phyloP scores from a whole-genome alignment of 2,113 vertebrate genomes.

The Falcunculus frontatus region DNA sequence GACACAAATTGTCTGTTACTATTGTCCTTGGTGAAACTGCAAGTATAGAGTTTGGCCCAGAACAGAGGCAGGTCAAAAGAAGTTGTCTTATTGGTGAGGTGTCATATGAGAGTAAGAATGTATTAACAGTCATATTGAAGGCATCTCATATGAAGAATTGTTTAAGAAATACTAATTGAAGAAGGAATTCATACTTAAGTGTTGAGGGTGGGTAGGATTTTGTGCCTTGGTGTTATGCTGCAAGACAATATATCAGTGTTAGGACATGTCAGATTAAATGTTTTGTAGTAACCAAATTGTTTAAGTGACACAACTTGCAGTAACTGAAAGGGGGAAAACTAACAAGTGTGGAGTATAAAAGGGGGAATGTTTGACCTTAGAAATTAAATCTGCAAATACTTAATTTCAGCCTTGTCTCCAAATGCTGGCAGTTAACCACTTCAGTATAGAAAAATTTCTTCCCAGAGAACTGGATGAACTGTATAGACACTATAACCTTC shows the following conservation, averaged over 20 bases:
- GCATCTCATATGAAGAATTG: neutral
- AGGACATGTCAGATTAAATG: neutral
- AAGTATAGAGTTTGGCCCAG: neutral
- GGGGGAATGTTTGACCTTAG: neutral
- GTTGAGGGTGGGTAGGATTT: neutral
- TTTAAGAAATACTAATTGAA: neutral
- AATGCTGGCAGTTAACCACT: neutral
- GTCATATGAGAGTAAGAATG: neutral
- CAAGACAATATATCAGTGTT: neutral
- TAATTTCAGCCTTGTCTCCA: neutral
- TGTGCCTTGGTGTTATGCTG: neutral
- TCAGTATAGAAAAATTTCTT: neutral
- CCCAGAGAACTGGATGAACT: neutral
- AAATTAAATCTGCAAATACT: neutral
- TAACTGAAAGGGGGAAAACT: neutral
- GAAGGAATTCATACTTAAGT: neutral
- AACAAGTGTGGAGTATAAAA: neutral
- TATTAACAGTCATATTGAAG: neutral
- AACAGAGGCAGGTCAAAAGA: neutral
- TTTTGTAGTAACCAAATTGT: neutral
- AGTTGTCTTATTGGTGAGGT: neutral
- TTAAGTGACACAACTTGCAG: neutral
- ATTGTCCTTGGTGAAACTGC: neutral
- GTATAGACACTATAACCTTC: neutral
- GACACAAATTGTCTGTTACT: neutral